Evolutionary conservation across 2,797 vertebrate species (phyloP).

Genomic region (Rhyacichthys aspro): DNA sequence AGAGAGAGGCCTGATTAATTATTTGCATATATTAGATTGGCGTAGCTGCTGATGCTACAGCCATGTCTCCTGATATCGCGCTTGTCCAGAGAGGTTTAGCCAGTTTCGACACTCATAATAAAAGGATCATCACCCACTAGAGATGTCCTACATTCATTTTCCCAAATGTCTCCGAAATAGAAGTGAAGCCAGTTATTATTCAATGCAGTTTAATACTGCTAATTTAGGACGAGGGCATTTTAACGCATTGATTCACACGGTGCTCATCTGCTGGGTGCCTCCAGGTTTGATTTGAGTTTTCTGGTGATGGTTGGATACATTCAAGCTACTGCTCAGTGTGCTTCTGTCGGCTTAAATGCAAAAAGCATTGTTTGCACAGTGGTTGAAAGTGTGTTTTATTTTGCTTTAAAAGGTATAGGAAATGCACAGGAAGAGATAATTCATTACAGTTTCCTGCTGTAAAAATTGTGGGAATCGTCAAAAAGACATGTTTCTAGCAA

Average conservation of each 20-base stretch:
- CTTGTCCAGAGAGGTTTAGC: conserved; percentile 32
- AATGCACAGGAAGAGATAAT: conserved; percentile 33
- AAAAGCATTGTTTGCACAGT: conserved; percentile 31
- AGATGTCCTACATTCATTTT: conserved; percentile 20
- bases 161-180: conserved; percentile 5
- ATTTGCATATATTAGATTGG: conserved; percentile 68
- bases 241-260: conserved; percentile 29
- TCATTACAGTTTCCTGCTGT: conserved; percentile 22
- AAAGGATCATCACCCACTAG: conserved; percentile 36
- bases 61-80: conserved; percentile 43
- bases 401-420: conserved; percentile 42
- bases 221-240: conserved; percentile 33
- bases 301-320: conserved; percentile 19
- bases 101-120: conserved; percentile 21
- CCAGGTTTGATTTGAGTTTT: conserved; percentile 20
- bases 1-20: conserved; percentile 61
- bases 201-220: too few species aligned
- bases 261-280: conserved; percentile 13
- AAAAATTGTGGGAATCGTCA: conserved; percentile 12
- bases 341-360: conserved; percentile 40
- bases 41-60: conserved; percentile 33
- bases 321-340: conserved; percentile 23
- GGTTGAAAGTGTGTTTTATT: conserved; percentile 16
- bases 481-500: conserved; percentile 19
- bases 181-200: neutral